A percentile compares a stretch with the other conserved stretches of the same genome.
phyloP scores from a whole-genome alignment of 2,888 invertebrate species.

The Nephrotoma flavescens region DNA sequence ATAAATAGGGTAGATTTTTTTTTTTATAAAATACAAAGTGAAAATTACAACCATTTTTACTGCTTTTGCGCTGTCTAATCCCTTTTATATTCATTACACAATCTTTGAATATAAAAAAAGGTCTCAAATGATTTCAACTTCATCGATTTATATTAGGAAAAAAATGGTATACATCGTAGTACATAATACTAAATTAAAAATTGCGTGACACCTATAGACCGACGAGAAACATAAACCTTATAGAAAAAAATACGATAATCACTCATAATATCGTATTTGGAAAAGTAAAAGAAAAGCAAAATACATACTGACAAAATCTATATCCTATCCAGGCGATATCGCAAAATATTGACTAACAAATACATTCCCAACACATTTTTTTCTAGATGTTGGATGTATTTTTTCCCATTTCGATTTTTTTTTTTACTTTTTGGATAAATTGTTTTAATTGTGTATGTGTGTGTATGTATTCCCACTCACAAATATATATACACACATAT shows the following conservation, averaged over 20 bases:
- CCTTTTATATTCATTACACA: background rate
- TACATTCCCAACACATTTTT: background rate
- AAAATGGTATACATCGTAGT: background rate
- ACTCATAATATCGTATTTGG: background rate
- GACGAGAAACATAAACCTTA: background rate
- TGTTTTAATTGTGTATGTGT: constrained; percentile 5
- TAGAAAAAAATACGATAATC: background rate
- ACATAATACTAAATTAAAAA: background rate
- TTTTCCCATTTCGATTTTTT: constrained; percentile 2
- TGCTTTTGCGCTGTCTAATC: background rate
- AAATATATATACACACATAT: background rate
- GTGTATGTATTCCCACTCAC: background rate
- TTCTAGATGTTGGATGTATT: background rate
- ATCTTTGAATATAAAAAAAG: background rate
- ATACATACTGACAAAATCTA: background rate
- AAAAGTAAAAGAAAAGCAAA: background rate
- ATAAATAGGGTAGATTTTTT: background rate
- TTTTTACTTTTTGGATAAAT: background rate
- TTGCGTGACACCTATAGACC: background rate
- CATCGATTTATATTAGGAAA: background rate
- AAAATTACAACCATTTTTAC: background rate
- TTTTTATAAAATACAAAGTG: background rate
- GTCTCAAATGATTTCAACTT: background rate
- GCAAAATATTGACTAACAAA: constrained; percentile 5
- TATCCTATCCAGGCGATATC: constrained; percentile 5